Percentiles rank a stretch among this genome's conserved stretches.
These are phyloP conservation scores for Callopanchax toddi DNA, from an alignment of 2,113 vertebrate genomes.

Conservation along the genomic window DNA sequence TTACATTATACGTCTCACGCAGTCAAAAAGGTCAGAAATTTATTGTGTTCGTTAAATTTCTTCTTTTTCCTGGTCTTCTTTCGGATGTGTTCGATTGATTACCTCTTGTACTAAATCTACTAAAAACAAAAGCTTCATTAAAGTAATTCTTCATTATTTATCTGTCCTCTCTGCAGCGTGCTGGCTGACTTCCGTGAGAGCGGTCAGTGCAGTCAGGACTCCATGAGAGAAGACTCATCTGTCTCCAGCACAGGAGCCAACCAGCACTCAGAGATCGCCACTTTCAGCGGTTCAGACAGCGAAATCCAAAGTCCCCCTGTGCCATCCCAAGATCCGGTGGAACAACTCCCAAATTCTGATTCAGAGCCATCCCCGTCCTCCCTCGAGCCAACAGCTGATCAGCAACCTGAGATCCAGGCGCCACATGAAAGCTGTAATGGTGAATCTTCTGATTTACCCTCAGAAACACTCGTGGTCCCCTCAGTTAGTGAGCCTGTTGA, in stretches of 20 bases:
- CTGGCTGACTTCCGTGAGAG: conserved; percentile 54
- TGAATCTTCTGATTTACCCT: neutral
- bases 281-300: conserved; percentile 63
- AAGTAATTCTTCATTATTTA: too few relatives aligned
- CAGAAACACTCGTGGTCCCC: neutral
- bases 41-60: too few relatives aligned
- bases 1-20: too few relatives aligned
- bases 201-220: conserved; percentile 75
- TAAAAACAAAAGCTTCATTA: too few relatives aligned
- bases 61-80: too few relatives aligned
- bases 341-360: conserved; percentile 3
- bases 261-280: conserved; percentile 53
- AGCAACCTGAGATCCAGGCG: neutral
- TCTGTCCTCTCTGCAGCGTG: conserved; percentile 36
- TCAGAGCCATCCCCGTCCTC: conserved; percentile 10
- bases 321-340: neutral
- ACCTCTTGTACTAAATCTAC: too few relatives aligned
- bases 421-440: neutral
- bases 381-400: neutral
- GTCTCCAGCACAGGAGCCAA: conserved; percentile 63
- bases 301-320: conserved; percentile 40
- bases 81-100: too few relatives aligned
- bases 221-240: conserved; percentile 73
- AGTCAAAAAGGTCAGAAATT: too few relatives aligned
- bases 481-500: conserved; percentile 12